These are phyloP conservation scores for Polydrusus cervinus DNA, from an alignment of 2,888 invertebrate species.

Conservation along the genomic window DNA sequence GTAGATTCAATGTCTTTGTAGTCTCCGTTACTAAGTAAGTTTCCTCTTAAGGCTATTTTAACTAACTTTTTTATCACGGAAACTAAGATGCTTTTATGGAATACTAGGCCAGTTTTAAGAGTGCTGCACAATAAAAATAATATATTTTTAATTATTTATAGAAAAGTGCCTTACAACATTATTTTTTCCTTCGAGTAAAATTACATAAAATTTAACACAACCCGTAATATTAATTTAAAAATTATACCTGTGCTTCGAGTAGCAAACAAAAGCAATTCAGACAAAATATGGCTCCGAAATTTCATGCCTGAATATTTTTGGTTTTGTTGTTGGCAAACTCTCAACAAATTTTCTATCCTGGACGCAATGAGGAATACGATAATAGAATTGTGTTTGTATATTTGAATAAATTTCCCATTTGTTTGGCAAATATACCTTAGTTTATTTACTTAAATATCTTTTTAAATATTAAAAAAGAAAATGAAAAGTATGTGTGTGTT, in stretches of 20 bases:
- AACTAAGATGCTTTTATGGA: no score
- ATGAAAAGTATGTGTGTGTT: no score
- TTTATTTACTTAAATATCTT: not conserved
- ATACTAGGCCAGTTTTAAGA: no score
- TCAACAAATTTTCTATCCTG: constrained; percentile 26
- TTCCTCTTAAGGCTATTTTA: no score
- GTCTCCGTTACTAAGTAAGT: no score
- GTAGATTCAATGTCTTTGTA: no score
- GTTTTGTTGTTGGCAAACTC: constrained; percentile 32
- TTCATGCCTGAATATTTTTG: constrained; percentile 31
- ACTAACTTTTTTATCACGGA: no score
- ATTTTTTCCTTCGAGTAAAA: no score
- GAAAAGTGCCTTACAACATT: no score
- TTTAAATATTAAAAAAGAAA: not conserved
- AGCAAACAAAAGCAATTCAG: constrained; percentile 29
- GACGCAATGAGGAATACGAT: constrained; percentile 28
- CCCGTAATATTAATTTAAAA: not conserved
- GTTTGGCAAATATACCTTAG: not conserved
- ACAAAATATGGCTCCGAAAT: constrained; percentile 31
- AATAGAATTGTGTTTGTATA: constrained; percentile 41
- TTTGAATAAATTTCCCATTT: constrained; percentile 11
- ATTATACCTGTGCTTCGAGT: constrained; percentile 11
- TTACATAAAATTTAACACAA: no score
- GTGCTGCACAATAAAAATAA: no score
- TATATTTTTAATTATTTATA: no score